phyloP scores from a whole-genome alignment of 2,797 vertebrate genomes.

The Acanthis flammea region DNA sequence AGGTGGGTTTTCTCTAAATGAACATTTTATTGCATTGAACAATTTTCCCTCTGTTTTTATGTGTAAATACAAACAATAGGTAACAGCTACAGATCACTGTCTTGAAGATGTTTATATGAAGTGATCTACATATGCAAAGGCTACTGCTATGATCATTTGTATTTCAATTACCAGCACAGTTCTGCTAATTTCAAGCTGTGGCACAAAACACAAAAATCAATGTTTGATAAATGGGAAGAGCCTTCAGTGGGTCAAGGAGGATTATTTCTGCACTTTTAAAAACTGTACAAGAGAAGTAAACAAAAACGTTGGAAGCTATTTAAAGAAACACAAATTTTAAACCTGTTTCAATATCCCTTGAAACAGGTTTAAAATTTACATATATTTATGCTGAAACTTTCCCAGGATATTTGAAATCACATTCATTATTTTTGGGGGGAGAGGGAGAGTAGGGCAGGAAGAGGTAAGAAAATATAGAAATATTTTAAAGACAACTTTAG shows the following conservation, averaged over 20 bases:
- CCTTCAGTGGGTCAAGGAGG: not conserved
- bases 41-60: not conserved
- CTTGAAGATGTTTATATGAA: not conserved
- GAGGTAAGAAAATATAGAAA: conserved; percentile 26
- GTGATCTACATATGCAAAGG: not conserved
- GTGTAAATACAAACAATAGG: accelerated
- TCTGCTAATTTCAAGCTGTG: conserved; percentile 39
- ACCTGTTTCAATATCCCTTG: not conserved
- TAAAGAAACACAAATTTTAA: not conserved
- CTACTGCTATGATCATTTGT: not conserved
- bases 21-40: not conserved
- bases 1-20: not conserved
- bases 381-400: conserved; percentile 35
- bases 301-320: not conserved
- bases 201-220: conserved; percentile 14
- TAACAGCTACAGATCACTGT: not conserved
- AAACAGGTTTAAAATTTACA: conserved; percentile 36
- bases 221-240: not conserved
- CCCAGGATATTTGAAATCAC: conserved; percentile 33
- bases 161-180: conserved; percentile 23
- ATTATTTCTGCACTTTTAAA: not conserved
- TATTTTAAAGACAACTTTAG: conserved; percentile 38
- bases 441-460: not conserved
- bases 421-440: not conserved
- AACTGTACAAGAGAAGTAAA: not conserved